Percentiles rank a stretch among this genome's conserved stretches.
Evolutionary conservation across 1,140 invertebrate genomes (phyloP).

Genomic region (Panulirus ornatus): DNA sequence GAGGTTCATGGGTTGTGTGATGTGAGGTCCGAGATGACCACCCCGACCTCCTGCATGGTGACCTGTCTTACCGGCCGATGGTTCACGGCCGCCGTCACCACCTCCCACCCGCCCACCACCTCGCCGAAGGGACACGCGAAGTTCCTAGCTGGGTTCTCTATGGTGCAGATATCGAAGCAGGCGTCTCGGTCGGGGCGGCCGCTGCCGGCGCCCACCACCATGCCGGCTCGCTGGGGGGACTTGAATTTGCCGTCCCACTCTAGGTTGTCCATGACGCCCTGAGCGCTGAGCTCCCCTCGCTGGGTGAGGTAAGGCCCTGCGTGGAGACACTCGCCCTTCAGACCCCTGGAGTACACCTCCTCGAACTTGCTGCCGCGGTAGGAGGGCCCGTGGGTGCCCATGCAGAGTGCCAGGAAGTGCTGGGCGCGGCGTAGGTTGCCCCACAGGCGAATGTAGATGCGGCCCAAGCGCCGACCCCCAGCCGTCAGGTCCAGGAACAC

Average conservation of each 20-base stretch:
- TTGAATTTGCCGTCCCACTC: conserved; percentile 63
- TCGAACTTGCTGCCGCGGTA: conserved; percentile 53
- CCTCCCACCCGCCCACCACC: conserved; percentile 46
- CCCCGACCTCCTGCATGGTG: conserved; percentile 53
- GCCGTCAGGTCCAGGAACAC: conserved; percentile 50
- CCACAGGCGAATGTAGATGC: conserved; percentile 54
- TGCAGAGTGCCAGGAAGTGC: conserved; percentile 62
- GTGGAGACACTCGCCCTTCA: conserved; percentile 58
- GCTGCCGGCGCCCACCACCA: conserved; percentile 59
- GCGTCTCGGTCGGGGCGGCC: conserved; percentile 43
- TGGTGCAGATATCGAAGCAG: conserved; percentile 65
- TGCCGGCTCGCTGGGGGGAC: conserved; percentile 3
- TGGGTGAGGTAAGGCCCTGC: conserved; percentile 39
- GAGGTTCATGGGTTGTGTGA: neutral
- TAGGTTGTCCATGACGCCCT: conserved; percentile 38
- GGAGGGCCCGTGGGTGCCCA: conserved; percentile 56
- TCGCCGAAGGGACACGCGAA: conserved; percentile 67
- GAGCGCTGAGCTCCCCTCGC: conserved; percentile 26
- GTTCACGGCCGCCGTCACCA: conserved; percentile 4
- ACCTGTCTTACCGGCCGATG: conserved; percentile 47
- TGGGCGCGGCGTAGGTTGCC: conserved; percentile 58
- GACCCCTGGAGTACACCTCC: conserved; percentile 54
- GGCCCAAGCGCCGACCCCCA: conserved; percentile 30
- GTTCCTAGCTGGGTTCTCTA: conserved; percentile 23
- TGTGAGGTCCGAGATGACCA: conserved; percentile 36